Evolutionary conservation across 2,797 vertebrate species (phyloP), one percentile per base, ranked within the genome.

Genomic region (Halcyon badia): DNA sequence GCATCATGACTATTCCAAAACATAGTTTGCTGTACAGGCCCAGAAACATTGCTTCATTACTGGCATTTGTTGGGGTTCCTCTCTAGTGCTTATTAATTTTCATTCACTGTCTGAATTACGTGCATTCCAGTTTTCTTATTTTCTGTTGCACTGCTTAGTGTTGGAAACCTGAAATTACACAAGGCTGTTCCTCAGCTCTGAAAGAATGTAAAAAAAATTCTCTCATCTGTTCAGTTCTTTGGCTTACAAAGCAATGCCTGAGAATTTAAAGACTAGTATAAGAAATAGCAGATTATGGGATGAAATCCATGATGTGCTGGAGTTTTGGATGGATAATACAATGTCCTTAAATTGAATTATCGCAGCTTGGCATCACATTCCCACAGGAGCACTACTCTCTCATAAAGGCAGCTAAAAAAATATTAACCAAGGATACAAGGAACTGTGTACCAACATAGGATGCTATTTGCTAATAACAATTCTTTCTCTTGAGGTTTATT

Each of bases 271-370:
- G 56, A 68, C 48, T 64, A 44, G 17, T 91, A 13, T 44, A 90
- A 80, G 75, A 70, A 91, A 31, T 42, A 87, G 51, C 56, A 83
- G 87, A 85, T 91, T 95, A 95, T 52, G 49, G 52, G 68, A 94
- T 94, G 85, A 85, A 90, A 94, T 89, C 48, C 65, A n/a, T 78
- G 76, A 87, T 85, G 58, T 85, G 33, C 77, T 93, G 69, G 71
- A 92, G 68, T 94, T 95, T 84, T 89, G 79, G 83, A 80, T 56
- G 64, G 52, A 77, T 94, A 42, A 87, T 87, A 68, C 44, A 89
- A 89, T 66, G 35, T 80, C 42, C 57, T 94, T 64, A 90, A 90
- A 93, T 66, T 87, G 54, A 94, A 80, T 94, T 95, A 73, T 6
- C 16, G 46, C 82, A 89, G 37, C 44, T 78, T 81, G 85, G 65